Evolutionary conservation across 2,797 vertebrate species (phyloP), one percentile per base, ranked within the genome.

Genomic region (Lepilemur septentrionalis): DNA sequence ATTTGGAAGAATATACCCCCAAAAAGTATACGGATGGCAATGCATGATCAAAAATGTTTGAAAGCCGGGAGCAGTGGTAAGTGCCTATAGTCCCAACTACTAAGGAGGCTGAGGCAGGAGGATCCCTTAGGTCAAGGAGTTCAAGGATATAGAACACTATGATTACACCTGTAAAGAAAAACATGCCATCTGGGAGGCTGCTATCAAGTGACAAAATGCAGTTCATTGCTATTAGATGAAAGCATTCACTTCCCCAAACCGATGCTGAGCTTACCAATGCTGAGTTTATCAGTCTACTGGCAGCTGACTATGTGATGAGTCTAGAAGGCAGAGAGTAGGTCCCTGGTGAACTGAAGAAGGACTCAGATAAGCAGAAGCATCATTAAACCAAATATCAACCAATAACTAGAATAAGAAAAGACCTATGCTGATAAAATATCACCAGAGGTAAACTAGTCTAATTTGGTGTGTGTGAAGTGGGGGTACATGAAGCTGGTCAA

Each of bases 191-290:
- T 83, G n/a, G 73, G 35, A 86, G 52, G 75, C 15, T 43, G 79
- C 69, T 76, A 90, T 79, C 95, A 78, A 92, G 59, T 96, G 87
- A 92, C 85, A 92, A 82, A 92, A 72, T 25, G 72, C 41, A 80
- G 65, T 43, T 12, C 28, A 30, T 69, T 85, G 28, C 76, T 82
- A 84, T 89, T 72, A 88, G 67, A 92, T 82, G 38, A 85, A 93
- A 92, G 81, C 25, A 28, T 38, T 88, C 63, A 59, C 88, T 84
- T 57, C 61, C 75, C 81, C 90, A 43, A 69, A 89, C 22, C 63
- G 88, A 95, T 92, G 18, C 72, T 73, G n/a, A 93, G 52, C 15
- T 94, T 90, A 89, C 22, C 57, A 90, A 94, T 92, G 23, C 72
- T 75, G n/a, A 93, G 43, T 11, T 94, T 96, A 78, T 76, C n/a